Conservation (phyloP, 2,113 vertebrate genomes). For the Tachuris rubrigastra region DNA sequence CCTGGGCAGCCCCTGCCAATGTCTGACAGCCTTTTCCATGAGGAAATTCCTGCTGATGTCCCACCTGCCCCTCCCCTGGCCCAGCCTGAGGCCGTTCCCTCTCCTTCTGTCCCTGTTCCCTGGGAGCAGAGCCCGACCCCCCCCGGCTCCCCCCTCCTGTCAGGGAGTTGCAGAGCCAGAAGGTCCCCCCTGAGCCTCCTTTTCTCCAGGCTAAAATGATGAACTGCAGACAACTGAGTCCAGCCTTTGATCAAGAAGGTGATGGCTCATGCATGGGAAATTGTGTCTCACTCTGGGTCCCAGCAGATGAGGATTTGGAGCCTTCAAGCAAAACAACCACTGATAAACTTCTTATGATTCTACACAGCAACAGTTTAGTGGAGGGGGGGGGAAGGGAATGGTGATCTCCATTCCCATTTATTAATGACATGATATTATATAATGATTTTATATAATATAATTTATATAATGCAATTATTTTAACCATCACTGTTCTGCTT, state of each 20-base stretch:
- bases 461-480: no score
- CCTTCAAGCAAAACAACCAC: neutral
- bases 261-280: neutral
- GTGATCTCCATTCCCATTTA: neutral
- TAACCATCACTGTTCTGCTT: neutral
- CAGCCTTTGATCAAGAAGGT: neutral
- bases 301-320: neutral
- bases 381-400: rapidly evolving
- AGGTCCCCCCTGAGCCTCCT: neutral
- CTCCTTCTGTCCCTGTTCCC: neutral
- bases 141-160: neutral
- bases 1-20: neutral
- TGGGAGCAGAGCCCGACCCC: neutral
- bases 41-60: neutral
- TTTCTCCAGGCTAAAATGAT: neutral
- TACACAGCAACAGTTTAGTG: neutral
- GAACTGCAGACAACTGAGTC: neutral
- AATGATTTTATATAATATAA: no score
- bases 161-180: neutral
- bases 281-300: neutral
- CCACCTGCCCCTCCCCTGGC: neutral
- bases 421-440: no score
- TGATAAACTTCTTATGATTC: neutral
- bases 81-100: neutral
- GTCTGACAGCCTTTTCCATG: neutral